These are phyloP conservation scores for Drosophila sulfurigaster DNA, from an alignment of 1,140 invertebrate species.

Conservation along the genomic window DNA sequence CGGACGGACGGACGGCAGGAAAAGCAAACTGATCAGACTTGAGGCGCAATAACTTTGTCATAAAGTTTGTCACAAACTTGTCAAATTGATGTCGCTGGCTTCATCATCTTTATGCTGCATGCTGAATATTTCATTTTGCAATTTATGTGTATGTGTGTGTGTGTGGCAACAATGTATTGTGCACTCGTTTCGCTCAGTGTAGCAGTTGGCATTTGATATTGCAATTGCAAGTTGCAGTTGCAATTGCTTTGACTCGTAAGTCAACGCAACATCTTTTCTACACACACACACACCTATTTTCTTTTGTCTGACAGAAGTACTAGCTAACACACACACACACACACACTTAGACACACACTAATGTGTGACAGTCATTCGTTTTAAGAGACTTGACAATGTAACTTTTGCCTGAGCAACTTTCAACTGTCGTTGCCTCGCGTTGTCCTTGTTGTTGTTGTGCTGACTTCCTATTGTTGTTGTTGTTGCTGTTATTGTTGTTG, in stretches of 20 bases:
- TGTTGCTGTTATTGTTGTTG: constrained; percentile 9
- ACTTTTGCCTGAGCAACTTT: constrained; percentile 52
- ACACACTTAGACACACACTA: constrained; percentile 5
- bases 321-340: background rate
- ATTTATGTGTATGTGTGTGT: too few species aligned
- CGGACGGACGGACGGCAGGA: too few species aligned
- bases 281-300: background rate
- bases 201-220: constrained; percentile 17
- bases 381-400: constrained; percentile 50
- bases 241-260: background rate
- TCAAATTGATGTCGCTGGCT: too few species aligned
- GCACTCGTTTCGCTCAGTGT: constrained; percentile 3
- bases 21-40: too few species aligned
- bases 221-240: background rate
- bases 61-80: too few species aligned
- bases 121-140: too few species aligned
- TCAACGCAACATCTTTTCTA: constrained; percentile 2
- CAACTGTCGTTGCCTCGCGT: constrained; percentile 16
- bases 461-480: constrained; percentile 12
- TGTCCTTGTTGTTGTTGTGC: constrained; percentile 42
- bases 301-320: constrained; percentile 14
- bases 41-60: too few species aligned
- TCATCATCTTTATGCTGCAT: too few species aligned
- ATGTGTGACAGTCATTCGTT: constrained; percentile 43
- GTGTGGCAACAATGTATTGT: too few species aligned